Evolutionary conservation across 2,113 vertebrate genomes (phyloP), one percentile per base, ranked within the genome.

Genomic region (Acanthisitta chloris): DNA sequence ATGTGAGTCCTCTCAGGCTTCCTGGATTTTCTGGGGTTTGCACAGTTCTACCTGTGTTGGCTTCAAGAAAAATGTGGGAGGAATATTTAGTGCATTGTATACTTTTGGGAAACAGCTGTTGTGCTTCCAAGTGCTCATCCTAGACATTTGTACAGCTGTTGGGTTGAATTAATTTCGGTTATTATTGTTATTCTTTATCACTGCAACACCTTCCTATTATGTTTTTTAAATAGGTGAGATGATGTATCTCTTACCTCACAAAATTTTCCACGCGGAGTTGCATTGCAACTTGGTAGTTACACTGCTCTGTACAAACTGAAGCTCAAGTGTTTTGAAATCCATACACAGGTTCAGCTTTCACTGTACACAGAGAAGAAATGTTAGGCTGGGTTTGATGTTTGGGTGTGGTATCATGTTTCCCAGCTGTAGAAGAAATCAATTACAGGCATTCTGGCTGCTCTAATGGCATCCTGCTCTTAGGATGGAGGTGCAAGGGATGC

Each of bases 401-500:
- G 77, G 57, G 66, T 86, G 67, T 76, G 26, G 64, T 84, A 54
- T 95, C 16, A 6, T 84, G 57, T 91, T 84, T 94, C 92, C 76
- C 66, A 85, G 54, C 36, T 89, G 24, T 17, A 73, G 72, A 64
- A 88, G 58, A 74, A 62, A 81, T 86, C 91, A 70, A 89, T 92
- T 81, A 64, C 3, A 5, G 81, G 42, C 92, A 54, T 90, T 80
- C 70, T 78, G 88, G 76, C 57, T 84, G 90, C 72, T 82, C 66
- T 96, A 97, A 97, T 97, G 94, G 93, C 81, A 42, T 97, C 88
- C 86, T 97, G 96, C 97, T 90, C 78, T 98, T 97, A 97, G 97
- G 36, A 91, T 71, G 81, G 77, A 87, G 65, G 91, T 61, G 29
- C 77, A 45, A 43, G 88, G 89, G 84, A 86, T 86, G 31, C 70